Percentiles rank a stretch among this genome's conserved stretches.
These are phyloP conservation scores for Triplophysa dalaica DNA, from an alignment of 2,113 vertebrate genomes.

Conservation along the genomic window DNA sequence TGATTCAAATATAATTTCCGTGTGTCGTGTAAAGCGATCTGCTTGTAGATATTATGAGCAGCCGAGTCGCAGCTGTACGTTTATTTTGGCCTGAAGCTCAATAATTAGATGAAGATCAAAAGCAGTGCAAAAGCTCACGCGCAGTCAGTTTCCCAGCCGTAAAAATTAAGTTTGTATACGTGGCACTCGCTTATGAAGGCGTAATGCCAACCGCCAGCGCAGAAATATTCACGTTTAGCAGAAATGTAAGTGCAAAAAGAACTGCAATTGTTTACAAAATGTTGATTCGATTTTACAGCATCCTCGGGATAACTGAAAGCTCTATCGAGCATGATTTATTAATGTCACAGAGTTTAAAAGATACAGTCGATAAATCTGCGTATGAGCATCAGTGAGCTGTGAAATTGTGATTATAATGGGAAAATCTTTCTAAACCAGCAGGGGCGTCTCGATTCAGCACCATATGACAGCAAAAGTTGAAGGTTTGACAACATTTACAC, in stretches of 20 bases:
- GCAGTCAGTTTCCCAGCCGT: constrained; percentile 47
- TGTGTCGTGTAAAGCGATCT: not conserved
- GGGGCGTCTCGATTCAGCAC: too few relatives aligned
- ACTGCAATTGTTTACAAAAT: not conserved
- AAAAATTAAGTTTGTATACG: constrained; percentile 44
- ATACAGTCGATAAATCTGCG: too few relatives aligned
- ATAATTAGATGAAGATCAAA: constrained; percentile 57
- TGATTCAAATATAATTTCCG: not conserved
- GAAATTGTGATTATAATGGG: too few relatives aligned
- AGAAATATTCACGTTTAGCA: not conserved
- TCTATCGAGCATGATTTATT: too few relatives aligned
- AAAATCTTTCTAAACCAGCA: too few relatives aligned
- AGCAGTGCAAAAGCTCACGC: constrained; percentile 38
- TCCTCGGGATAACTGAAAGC: not conserved
- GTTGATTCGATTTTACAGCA: not conserved
- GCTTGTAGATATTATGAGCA: not conserved
- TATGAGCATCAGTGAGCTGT: too few relatives aligned
- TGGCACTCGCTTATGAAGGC: constrained; percentile 39
- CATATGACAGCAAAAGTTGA: too few relatives aligned
- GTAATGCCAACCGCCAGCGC: constrained; percentile 24
- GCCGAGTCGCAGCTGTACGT: constrained; percentile 26
- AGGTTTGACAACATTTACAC: too few relatives aligned
- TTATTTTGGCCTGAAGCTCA: constrained; percentile 31
- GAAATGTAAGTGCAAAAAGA: not conserved
- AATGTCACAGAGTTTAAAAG: too few relatives aligned